These are phyloP conservation scores for Ispidina lecontei DNA, from an alignment of 2,797 vertebrate genomes.

Conservation along the genomic window DNA sequence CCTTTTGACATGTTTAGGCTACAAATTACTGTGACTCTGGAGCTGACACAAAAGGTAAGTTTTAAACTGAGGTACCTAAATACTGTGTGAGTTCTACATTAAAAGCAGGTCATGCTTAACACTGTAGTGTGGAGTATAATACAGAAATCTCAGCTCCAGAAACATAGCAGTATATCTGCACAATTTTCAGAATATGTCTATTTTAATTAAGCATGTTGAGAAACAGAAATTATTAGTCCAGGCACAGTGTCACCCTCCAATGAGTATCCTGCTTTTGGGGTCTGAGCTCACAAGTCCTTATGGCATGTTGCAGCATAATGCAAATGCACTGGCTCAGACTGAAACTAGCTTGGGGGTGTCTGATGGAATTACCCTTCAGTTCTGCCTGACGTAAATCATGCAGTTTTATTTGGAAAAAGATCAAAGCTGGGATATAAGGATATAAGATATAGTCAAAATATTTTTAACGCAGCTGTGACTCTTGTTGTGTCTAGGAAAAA, in stretches of 20 bases:
- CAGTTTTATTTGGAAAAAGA: neutral
- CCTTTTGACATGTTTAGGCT: neutral
- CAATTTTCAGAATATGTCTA: neutral
- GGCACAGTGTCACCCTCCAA: neutral
- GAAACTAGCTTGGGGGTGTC: neutral
- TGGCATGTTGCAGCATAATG: neutral
- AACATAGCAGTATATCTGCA: neutral
- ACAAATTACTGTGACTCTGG: neutral
- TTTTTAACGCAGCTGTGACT: neutral
- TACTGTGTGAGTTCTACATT: neutral
- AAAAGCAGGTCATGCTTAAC: neutral
- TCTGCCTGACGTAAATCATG: neutral
- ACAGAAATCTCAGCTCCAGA: neutral
- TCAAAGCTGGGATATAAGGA: neutral
- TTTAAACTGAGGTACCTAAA: neutral
- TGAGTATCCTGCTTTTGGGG: neutral
- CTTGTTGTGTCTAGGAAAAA: neutral
- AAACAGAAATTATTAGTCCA: neutral
- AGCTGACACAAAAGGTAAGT: neutral
- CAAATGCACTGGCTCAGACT: neutral
- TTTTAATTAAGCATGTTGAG: conserved; percentile 6
- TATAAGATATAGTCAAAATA: neutral
- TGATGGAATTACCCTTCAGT: neutral
- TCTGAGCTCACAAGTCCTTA: neutral
- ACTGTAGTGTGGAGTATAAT: neutral